Evolutionary conservation across 1,140 invertebrate species (phyloP), one percentile per base, ranked within the genome.

Genomic region (Muscidifurax raptorellus): DNA sequence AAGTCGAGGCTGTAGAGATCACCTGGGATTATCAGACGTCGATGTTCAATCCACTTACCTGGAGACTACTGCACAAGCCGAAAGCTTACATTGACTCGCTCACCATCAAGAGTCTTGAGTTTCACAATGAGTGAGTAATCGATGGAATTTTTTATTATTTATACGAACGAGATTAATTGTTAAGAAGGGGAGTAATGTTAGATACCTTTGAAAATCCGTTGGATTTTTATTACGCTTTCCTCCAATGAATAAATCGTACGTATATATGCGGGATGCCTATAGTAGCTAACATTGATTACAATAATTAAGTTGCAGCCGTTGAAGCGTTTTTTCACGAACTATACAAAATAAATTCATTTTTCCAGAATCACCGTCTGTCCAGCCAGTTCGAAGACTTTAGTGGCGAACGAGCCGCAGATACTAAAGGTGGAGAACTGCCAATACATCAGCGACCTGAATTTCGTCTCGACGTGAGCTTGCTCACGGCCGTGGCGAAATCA

Each of bases 21-120:
- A 94, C 96, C 86, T 97, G 96, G 96, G 94, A 95, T 87, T 97
- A 97, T 86, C 95, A 96, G 84, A 95, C 95, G 1, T 97, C 95
- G 79, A 89, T 97, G 12, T 94, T 97, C 83, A 97, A 97, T 91
- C 96, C 97, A 0, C 94, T 97, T 64, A 97, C 96, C 0, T 97
- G 97, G 97, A 93, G 97, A 81, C 90, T 97, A 7, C 91, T 97
- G 12, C 94, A 95, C 79, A 95, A 94, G 25, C 96, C 97, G 0
- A 94, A 95, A 79, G 95, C 96, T 59, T 96, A 95, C 87, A 91
- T 97, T 40, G 95, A 95, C 44, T 95, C 95, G 72, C 90, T 97
- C n/a, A 94, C 94, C 27, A 91, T 97, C 47, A 95, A 96, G 81
- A 95, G 94, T n/a, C 91, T 96, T 85, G 96, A 96, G 91, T 94